Conservation (phyloP, 2,797 vertebrate species). For the Hemitrygon akajei region DNA sequence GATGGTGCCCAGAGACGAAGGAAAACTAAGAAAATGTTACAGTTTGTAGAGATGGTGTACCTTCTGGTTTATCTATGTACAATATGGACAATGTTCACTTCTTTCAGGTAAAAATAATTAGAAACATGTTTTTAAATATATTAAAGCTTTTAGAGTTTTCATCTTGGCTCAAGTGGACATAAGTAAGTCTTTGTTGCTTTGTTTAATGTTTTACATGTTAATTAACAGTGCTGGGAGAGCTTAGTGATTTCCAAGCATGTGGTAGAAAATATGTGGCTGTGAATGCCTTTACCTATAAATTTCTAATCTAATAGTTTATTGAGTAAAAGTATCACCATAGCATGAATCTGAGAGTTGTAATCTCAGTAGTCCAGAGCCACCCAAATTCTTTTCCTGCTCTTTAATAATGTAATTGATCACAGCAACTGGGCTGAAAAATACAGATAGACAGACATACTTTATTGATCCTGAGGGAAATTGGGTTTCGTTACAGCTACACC, state of each 20-base stretch:
- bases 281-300: neutral
- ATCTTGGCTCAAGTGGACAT: neutral
- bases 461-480: no score
- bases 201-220: neutral
- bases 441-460: no score
- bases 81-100: conserved; percentile 10
- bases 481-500: no score
- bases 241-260: neutral
- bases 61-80: conserved; percentile 2
- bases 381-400: neutral
- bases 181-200: neutral
- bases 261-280: neutral
- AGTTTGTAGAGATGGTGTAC: neutral
- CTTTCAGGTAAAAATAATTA: conserved; percentile 29
- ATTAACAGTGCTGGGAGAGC: neutral
- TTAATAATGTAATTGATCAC: neutral
- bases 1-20: neutral
- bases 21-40: neutral
- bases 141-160: neutral
- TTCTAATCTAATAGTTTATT: neutral
- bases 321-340: neutral
- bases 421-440: neutral
- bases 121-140: neutral
- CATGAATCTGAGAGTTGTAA: neutral
- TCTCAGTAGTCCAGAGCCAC: neutral